Evolutionary conservation across 2,797 vertebrate genomes (phyloP).

Genomic region (Orientallactaga sibirica): DNA sequence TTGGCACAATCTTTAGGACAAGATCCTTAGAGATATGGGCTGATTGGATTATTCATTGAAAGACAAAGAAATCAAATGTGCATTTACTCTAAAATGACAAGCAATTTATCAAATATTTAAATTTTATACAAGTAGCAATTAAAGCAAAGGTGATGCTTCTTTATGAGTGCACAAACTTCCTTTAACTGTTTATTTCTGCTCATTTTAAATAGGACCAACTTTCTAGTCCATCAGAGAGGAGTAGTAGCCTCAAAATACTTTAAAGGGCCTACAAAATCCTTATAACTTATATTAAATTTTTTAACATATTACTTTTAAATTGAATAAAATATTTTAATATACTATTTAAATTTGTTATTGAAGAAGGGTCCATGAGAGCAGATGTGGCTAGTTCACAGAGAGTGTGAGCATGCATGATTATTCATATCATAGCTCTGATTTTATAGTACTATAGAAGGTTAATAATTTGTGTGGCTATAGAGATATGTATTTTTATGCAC

Average conservation of each 20-base stretch:
- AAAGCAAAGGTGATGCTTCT: not conserved
- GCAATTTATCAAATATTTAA: not conserved
- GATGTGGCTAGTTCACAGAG: not conserved
- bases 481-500: not conserved
- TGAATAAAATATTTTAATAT: not conserved
- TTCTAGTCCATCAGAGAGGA: not conserved
- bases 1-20: not conserved
- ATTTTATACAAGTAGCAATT: not conserved
- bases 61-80: not conserved
- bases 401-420: not conserved
- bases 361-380: not conserved
- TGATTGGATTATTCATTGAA: not conserved
- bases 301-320: not conserved
- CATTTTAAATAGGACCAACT: not conserved
- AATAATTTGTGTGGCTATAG: conserved; percentile 37
- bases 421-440: not conserved
- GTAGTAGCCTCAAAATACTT: not conserved
- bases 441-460: not conserved
- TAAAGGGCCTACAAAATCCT: not conserved
- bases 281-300: not conserved
- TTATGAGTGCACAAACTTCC: not conserved
- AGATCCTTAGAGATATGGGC: not conserved
- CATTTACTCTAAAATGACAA: not conserved
- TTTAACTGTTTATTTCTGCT: not conserved
- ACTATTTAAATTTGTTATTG: not conserved